Conservation (phyloP, 2,797 vertebrate species). For the Notolepis coatsorum region DNA sequence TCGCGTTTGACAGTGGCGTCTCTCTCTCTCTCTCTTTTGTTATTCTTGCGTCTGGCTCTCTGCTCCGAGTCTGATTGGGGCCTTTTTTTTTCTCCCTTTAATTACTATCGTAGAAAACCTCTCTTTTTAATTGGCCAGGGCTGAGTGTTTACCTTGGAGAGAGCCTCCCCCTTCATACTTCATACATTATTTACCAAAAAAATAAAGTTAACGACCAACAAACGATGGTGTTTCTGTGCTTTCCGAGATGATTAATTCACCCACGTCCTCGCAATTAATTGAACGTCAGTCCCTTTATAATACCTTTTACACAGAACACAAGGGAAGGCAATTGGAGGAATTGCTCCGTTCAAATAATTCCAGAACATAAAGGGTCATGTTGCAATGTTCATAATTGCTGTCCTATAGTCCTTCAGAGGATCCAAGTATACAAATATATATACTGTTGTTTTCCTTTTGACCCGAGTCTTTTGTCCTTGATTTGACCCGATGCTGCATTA, state of each 20-base stretch:
- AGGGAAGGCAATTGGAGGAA: neutral
- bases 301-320: neutral
- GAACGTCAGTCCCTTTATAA: conserved; percentile 1
- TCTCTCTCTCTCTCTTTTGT: conserved; percentile 11
- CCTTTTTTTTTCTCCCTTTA: neutral
- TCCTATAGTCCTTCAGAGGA: too few species aligned
- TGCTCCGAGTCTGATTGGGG: neutral
- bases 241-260: conserved; percentile 19
- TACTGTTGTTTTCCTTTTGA: too few species aligned
- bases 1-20: conserved; percentile 30
- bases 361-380: neutral
- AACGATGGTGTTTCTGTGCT: conserved; percentile 3
- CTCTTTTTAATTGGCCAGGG: conserved; percentile 29
- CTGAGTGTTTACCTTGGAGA: conserved; percentile 13
- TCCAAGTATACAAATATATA: too few species aligned
- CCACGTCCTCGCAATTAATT: neutral
- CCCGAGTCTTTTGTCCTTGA: too few species aligned
- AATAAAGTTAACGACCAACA: conserved; percentile 9
- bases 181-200: conserved; percentile 3
- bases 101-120: conserved; percentile 33
- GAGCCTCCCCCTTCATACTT: neutral
- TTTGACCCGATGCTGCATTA: too few species aligned
- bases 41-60: conserved; percentile 24
- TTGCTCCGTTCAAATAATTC: neutral
- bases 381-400: too few species aligned